Evolutionary conservation across 2,797 vertebrate species (phyloP), one percentile per base, ranked within the genome.

Genomic region (Sparus aurata): DNA sequence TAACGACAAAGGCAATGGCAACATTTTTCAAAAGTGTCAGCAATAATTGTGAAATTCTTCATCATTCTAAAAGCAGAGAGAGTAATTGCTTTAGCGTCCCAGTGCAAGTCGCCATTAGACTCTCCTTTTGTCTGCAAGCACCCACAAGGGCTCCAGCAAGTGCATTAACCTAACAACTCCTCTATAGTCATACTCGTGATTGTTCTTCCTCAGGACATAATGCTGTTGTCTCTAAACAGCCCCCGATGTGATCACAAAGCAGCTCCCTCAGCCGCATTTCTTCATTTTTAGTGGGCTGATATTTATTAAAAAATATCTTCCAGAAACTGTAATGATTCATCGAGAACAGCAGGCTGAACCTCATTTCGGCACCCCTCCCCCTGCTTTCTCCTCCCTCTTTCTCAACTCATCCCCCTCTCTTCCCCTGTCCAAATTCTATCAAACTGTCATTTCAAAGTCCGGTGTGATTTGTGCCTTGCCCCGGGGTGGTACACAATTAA

Each of bases 401-500:
- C 73, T 76, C 69, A 49, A 16, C 78, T 57, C 64, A 10, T 18
- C 72, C 63, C 67, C 79, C 59, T 63, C 62, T 73, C 63, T 46
- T 82, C 59, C 38, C 3, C 73, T 67, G 77, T 89, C 89, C 86
- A 92, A 94, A 93, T 93, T 90, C 89, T 87, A 90, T 94, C 89
- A 92, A 91, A 91, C 91, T 90, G 92, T 92, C 91, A 91, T 93
- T 93, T 94, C 79, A 85, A 84, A 84, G 86, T 93, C 91, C 84
- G 69, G 79, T 89, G 88, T 91, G 92, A 89, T 92, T 93, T 93
- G 92, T 92, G 93, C 77, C 87, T 79, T 72, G 89, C 92, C 90
- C 89, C 50, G 69, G 87, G 85, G 89, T 94, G 92, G 90, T 84
- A 74, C 86, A 91, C 94, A 94, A 96, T 97, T 96, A 96, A 95